Evolutionary conservation across 2,113 vertebrate genomes (phyloP).

Genomic region (Genyomyrus donnyi): DNA sequence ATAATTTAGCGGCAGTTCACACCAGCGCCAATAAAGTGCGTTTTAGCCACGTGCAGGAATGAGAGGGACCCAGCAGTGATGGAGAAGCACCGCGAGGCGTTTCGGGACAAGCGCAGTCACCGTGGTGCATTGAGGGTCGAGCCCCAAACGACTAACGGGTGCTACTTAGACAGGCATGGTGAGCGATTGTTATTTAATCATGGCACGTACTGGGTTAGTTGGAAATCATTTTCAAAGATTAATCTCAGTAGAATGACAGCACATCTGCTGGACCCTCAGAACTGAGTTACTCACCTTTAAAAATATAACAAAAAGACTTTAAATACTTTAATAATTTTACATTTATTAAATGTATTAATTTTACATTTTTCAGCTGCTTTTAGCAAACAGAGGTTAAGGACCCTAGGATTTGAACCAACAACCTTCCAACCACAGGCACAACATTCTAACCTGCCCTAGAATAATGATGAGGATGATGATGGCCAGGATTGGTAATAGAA

Average conservation of each 20-base stretch:
- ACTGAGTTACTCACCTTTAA: neutral
- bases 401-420: neutral
- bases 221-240: neutral
- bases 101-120: neutral
- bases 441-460: neutral
- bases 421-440: neutral
- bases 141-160: neutral
- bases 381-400: neutral
- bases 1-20: slow-evolving; percentile 37
- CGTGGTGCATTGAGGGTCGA: neutral
- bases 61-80: neutral
- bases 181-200: neutral
- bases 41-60: neutral
- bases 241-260: neutral
- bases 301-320: neutral
- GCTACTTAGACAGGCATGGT: neutral
- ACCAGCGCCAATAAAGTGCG: neutral
- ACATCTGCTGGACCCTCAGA: neutral
- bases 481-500: neutral
- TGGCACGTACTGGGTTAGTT: neutral
- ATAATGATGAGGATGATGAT: neutral
- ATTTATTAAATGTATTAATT: neutral
- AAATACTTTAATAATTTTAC: neutral
- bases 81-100: neutral
- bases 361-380: neutral